phyloP scores from a whole-genome alignment of 2,113 vertebrate genomes.

The Austrofundulus limnaeus region DNA sequence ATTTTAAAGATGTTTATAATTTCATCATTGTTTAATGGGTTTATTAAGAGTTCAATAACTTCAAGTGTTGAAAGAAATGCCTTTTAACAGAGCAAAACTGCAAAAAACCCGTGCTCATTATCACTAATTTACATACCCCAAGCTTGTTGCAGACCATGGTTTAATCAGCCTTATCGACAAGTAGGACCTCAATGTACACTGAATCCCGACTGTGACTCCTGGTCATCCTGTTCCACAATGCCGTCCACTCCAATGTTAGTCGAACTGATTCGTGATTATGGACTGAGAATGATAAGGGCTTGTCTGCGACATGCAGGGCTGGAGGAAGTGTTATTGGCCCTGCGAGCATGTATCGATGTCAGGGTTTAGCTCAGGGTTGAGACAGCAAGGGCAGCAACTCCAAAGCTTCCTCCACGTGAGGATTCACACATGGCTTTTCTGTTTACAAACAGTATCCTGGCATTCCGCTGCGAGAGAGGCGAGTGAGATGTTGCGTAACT shows the following conservation, averaged over 20 bases:
- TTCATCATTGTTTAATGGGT: background rate
- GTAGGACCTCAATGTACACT: background rate
- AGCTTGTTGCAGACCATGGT: no score
- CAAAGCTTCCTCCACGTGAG: slow-evolving; percentile 72
- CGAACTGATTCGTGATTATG: slow-evolving; percentile 43
- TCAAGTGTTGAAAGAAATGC: background rate
- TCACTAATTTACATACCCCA: no score
- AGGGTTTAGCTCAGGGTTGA: slow-evolving; percentile 72
- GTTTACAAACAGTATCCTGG: slow-evolving; percentile 87
- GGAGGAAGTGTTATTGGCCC: slow-evolving; percentile 47
- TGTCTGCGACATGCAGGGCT: slow-evolving; percentile 42
- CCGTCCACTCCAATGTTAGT: background rate
- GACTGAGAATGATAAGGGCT: slow-evolving; percentile 40
- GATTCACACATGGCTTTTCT: slow-evolving; percentile 78
- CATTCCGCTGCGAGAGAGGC: slow-evolving; percentile 67
- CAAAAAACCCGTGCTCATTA: no score
- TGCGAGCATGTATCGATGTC: slow-evolving; percentile 51
- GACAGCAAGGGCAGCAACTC: slow-evolving; percentile 65
- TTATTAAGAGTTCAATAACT: background rate
- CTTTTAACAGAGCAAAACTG: slow-evolving; percentile 14
- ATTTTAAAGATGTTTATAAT: background rate
- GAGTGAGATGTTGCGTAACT: slow-evolving; percentile 74
- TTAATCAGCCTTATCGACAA: no score
- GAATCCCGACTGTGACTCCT: slow-evolving; percentile 11
- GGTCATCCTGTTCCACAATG: slow-evolving; percentile 9